Conservation (phyloP, 2,113 vertebrate genomes). For the Smithornis capensis region DNA sequence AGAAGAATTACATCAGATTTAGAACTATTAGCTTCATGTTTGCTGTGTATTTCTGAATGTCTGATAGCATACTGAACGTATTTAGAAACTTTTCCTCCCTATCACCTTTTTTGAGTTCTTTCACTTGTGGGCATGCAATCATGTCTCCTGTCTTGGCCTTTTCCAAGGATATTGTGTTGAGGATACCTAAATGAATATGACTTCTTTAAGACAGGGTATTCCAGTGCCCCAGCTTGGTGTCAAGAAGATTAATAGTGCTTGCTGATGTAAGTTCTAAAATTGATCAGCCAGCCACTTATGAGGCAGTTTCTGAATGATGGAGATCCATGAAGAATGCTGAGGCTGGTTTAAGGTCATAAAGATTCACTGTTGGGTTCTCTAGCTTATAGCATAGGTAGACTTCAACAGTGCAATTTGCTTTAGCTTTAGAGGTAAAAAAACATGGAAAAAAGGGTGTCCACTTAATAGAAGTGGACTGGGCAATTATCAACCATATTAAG, state of each 20-base stretch:
- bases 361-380: neutral
- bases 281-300: neutral
- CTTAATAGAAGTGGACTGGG: too few species aligned
- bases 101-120: neutral
- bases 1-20: neutral
- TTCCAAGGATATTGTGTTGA: neutral
- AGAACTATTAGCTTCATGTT: neutral
- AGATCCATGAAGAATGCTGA: neutral
- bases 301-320: neutral
- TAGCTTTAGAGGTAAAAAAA: neutral
- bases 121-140: neutral
- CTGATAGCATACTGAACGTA: neutral
- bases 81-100: neutral
- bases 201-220: neutral
- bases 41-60: neutral
- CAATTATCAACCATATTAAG: too few species aligned
- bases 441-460: accelerated
- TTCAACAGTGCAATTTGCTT: neutral
- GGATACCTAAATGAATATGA: neutral
- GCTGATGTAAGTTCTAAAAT: neutral
- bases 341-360: neutral
- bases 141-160: neutral
- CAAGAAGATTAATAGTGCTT: neutral
- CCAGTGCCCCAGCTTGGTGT: neutral
- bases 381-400: neutral